Conservation (phyloP, 2,797 vertebrate species). For the Acanthopagrus latus region DNA sequence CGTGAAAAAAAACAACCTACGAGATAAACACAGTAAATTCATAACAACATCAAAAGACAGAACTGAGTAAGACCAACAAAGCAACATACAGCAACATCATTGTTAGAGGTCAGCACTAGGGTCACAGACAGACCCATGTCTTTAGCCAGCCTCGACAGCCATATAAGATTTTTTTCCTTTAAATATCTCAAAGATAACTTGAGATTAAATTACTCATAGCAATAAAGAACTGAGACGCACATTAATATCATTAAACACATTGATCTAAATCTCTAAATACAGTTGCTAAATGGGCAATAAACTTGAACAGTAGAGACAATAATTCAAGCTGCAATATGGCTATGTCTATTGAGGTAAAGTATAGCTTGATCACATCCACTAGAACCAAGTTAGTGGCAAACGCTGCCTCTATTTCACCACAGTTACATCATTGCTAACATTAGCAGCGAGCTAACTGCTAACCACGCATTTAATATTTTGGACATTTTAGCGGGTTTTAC, state of each 20-base stretch:
- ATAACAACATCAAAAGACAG: background rate
- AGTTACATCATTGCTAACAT: conserved; percentile 34
- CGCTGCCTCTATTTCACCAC: background rate
- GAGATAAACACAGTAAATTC: background rate
- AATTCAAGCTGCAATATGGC: background rate
- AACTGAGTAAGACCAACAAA: background rate
- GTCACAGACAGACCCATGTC: background rate
- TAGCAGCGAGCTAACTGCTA: conserved; percentile 46
- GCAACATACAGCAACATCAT: background rate
- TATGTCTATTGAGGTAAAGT: background rate
- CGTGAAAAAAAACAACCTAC: background rate
- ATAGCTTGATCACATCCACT: background rate
- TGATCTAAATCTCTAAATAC: background rate
- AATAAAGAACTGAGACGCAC: background rate
- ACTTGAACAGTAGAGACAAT: too few relatives aligned
- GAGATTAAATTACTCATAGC: background rate
- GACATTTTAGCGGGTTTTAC: background rate
- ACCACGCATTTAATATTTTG: background rate
- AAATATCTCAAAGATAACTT: background rate
- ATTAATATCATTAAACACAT: background rate
- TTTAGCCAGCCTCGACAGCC: background rate
- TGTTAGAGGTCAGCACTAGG: background rate
- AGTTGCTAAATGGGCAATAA: background rate
- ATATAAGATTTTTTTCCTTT: background rate
- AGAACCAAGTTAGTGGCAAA: background rate